phyloP scores from a whole-genome alignment of 2,113 vertebrate species.

The Oncorhynchus clarkii region DNA sequence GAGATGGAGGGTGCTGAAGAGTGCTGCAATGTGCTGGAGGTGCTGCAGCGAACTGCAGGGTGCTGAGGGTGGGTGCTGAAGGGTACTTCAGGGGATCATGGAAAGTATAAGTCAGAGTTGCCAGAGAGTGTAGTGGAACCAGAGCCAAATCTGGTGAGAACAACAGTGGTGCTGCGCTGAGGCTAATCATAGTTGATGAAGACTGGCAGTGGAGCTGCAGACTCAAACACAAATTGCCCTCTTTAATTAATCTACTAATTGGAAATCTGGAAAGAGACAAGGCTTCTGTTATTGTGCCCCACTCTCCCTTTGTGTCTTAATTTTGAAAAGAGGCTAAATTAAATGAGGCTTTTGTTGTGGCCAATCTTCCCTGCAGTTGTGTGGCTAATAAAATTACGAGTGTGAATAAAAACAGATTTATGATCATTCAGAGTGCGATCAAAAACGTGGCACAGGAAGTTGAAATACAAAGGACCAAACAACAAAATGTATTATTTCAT shows the following conservation, averaged over 20 bases:
- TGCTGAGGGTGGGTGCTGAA: too few relatives aligned
- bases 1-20: too few relatives aligned
- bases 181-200: conserved; percentile 85
- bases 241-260: conserved; percentile 83
- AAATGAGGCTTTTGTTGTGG: conserved; percentile 29
- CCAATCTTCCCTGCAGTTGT: conserved; percentile 37
- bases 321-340: conserved; percentile 45
- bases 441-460: background rate
- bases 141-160: conserved; percentile 30
- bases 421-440: background rate
- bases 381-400: conserved; percentile 49
- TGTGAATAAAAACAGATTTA: conserved; percentile 10
- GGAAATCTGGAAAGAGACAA: conserved; percentile 74
- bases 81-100: conserved; percentile 16
- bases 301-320: conserved; percentile 40
- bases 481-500: background rate
- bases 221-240: conserved; percentile 73
- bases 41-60: too few relatives aligned
- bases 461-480: background rate
- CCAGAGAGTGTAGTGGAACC: conserved; percentile 40
- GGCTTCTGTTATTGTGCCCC: conserved; percentile 47
- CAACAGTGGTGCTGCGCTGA: conserved; percentile 48
- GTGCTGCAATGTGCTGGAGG: too few relatives aligned
- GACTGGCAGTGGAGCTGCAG: conserved; percentile 71
- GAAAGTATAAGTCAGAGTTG: conserved; percentile 21